phyloP scores from a whole-genome alignment of 2,888 invertebrate species.

The Rhagium mordax region DNA sequence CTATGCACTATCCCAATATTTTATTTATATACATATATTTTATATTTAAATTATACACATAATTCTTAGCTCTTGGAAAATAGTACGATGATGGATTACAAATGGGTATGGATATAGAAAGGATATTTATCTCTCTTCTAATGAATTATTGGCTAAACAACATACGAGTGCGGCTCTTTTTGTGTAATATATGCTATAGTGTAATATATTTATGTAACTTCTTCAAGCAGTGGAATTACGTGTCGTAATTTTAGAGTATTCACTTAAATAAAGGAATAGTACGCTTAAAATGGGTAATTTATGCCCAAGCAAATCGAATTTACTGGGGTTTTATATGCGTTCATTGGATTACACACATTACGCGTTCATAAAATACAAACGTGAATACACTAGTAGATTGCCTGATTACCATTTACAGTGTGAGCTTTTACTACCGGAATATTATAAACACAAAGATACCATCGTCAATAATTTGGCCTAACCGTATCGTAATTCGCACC shows the following conservation, averaged over 20 bases:
- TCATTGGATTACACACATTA: conserved; percentile 42
- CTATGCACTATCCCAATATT: no score
- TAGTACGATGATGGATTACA: no score
- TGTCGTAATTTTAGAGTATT: neutral
- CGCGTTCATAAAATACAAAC: conserved; percentile 39
- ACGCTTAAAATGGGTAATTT: conserved; percentile 26
- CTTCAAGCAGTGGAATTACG: no score
- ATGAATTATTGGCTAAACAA: no score
- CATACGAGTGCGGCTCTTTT: no score
- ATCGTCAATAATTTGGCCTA: neutral
- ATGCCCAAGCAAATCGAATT: conserved; percentile 40
- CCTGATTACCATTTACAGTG: conserved; percentile 36
- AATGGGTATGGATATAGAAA: no score
- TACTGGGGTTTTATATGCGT: conserved; percentile 38
- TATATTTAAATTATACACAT: no score
- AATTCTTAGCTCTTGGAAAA: no score
- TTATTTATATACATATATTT: no score
- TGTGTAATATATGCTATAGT: no score
- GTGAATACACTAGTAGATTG: conserved; percentile 39
- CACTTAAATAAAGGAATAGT: neutral
- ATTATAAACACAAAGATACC: neutral
- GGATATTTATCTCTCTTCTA: no score
- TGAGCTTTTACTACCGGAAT: neutral
- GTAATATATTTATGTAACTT: no score
- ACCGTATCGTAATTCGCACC: neutral